Base-by-base conservation (phyloP, 2,113 vertebrate genomes). In the Labrus mixtus region DNA sequence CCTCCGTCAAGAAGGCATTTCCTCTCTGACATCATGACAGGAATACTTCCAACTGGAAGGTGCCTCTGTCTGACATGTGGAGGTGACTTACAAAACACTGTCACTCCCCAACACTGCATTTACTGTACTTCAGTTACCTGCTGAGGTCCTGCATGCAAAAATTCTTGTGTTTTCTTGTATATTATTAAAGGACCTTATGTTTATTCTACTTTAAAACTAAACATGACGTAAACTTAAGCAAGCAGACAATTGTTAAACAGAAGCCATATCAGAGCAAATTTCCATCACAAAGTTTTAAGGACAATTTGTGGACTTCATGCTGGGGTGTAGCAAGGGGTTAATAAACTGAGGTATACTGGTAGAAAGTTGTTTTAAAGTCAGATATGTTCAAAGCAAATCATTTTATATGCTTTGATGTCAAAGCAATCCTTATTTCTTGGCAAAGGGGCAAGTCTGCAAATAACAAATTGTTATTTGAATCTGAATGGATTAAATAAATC, bases 1-100 rank as follows among this genome's bases (percentile, higher is more conserved):
- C 84, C 81, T 92, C 83, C 75, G 80, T 91, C 90, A 86, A 81
- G 69, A 82, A 90, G 88, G 89, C 85, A 90, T 92, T 94, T 94
- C 94, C 92, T 93, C 80, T 83, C 68, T 91, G 90, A 94, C 90
- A 93, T 88, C 79, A 89, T 63, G 54, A 79, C 74, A 36, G 36
- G 56, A 68, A 72, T 86, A 90, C 89, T 93, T 92, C 83, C 87
- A 87, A 45, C 73, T 86, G 78, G 74, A 88, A 86, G 70, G 77
- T 80, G 64, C 71, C 66, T 68, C 57, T 22, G 71, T 15, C 77
- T 50, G 37, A 39, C 53, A 25, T 6, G 33, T 60, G 37, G 45
- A 53, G 76, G 78, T 85, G 39, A 3, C 69, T 82, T 66, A 77
- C 60, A 50, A 73, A 69, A 73, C 69, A 22, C 56, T 6, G 53